phyloP scores from a whole-genome alignment of 2,797 vertebrate genomes.

The Epinephelus coioides region DNA sequence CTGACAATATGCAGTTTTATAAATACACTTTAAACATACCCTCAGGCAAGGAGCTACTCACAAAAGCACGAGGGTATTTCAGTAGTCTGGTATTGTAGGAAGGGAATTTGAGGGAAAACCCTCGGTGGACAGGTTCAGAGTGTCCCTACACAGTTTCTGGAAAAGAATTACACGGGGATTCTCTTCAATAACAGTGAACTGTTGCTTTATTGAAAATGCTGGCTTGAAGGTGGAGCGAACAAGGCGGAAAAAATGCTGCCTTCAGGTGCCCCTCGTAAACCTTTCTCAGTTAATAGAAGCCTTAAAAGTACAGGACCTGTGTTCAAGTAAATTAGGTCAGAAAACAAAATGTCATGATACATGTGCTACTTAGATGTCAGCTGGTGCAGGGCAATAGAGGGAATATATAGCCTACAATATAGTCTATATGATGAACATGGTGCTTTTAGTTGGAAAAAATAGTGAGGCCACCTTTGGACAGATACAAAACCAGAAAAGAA shows the following conservation, averaged over 20 bases:
- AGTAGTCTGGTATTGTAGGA: neutral
- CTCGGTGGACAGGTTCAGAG: neutral
- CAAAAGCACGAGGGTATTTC: neutral
- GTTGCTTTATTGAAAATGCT: neutral
- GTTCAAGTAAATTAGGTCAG: too few relatives aligned
- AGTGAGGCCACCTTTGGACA: too few relatives aligned
- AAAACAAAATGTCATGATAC: too few relatives aligned
- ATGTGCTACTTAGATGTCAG: too few relatives aligned
- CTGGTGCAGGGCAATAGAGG: too few relatives aligned
- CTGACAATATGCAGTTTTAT: too few relatives aligned
- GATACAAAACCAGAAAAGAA: too few relatives aligned
- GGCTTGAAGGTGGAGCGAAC: constrained; percentile 1
- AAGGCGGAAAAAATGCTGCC: constrained; percentile 4
- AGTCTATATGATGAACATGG: too few relatives aligned
- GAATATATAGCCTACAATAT: too few relatives aligned
- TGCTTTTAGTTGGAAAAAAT: too few relatives aligned
- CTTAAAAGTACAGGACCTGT: too few relatives aligned
- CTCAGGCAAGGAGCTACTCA: neutral
- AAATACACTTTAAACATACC: neutral
- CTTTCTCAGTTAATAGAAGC: neutral
- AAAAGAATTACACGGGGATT: neutral
- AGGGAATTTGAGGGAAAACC: neutral
- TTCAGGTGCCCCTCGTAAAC: neutral
- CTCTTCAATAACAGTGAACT: neutral
- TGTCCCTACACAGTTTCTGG: neutral